Conservation (phyloP, 2,888 invertebrate genomes). For the Scrobipalpa atriplicella region DNA sequence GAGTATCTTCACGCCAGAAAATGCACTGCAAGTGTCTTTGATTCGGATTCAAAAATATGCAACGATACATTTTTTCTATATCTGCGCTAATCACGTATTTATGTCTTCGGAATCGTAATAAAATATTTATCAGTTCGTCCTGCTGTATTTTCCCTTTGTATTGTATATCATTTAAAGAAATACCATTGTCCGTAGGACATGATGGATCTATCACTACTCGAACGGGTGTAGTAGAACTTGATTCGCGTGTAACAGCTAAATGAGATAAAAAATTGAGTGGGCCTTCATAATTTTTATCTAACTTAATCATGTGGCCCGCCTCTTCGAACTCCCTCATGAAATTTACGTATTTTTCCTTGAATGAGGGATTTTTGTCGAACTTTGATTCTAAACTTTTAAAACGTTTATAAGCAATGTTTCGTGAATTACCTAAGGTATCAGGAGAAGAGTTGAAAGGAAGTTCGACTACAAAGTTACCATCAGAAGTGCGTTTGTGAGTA, state of each 20-base stretch:
- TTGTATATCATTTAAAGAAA: constrained; percentile 6
- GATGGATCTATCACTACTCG: constrained; percentile 28
- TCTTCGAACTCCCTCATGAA: constrained; percentile 26
- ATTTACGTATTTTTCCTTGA: constrained; percentile 25
- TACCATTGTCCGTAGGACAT: constrained; percentile 17
- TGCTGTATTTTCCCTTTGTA: constrained; percentile 2
- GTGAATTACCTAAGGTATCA: constrained; percentile 20
- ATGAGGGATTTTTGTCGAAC: constrained; percentile 24
- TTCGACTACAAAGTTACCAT: constrained; percentile 29
- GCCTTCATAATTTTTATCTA: constrained; percentile 6
- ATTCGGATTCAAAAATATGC: neutral
- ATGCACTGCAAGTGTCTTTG: constrained; percentile 2
- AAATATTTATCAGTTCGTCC: neutral
- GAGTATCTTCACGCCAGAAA: constrained; percentile 9
- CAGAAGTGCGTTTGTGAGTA: constrained; percentile 25
- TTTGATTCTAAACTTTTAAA: constrained; percentile 23
- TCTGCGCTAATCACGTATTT: constrained; percentile 22
- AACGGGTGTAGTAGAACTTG: constrained; percentile 26
- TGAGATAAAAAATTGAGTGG: constrained; percentile 27
- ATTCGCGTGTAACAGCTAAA: constrained; percentile 23
- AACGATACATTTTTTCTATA: constrained; percentile 16
- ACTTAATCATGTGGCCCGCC: constrained; percentile 25
- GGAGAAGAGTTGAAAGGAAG: constrained; percentile 20
- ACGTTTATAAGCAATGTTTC: constrained; percentile 19
- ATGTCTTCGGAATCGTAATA: neutral